Evolutionary conservation across 37 sponge, comb jelly and placozoan species (phyloP).

Genomic region (Diacarnus erythraeanus): DNA sequence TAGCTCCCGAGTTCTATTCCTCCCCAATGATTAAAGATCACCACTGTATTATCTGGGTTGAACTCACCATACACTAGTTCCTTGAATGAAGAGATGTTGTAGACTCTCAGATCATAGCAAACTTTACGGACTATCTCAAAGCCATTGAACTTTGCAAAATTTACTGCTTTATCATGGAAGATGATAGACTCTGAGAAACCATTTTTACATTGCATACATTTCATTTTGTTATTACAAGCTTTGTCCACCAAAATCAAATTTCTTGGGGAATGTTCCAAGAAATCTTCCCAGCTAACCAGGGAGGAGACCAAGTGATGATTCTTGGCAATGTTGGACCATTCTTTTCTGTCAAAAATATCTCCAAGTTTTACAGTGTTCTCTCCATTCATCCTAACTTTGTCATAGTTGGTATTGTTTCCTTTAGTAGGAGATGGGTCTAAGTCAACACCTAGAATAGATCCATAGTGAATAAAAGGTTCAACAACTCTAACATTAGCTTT

Average conservation of each 20-base stretch:
- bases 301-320: not conserved
- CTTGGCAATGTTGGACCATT: not conserved
- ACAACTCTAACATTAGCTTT: not conserved
- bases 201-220: not conserved
- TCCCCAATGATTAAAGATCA: not conserved
- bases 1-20: not conserved
- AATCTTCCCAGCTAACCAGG: not conserved
- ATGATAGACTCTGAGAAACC: not conserved
- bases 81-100: not conserved
- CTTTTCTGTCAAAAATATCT: not conserved
- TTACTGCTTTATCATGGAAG: not conserved
- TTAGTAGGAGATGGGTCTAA: not conserved
- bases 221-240: not conserved
- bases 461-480: not conserved
- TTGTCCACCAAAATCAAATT: not conserved
- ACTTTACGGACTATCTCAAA: not conserved
- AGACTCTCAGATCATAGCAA: not conserved
- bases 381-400: not conserved
- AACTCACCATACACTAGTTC: not conserved
- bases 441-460: not conserved
- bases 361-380: not conserved
- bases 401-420: not conserved
- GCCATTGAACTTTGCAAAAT: not conserved
- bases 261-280: not conserved
- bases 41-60: not conserved